Conservation (phyloP, 2,113 vertebrate species). For the Rhabdomys dilectus region DNA sequence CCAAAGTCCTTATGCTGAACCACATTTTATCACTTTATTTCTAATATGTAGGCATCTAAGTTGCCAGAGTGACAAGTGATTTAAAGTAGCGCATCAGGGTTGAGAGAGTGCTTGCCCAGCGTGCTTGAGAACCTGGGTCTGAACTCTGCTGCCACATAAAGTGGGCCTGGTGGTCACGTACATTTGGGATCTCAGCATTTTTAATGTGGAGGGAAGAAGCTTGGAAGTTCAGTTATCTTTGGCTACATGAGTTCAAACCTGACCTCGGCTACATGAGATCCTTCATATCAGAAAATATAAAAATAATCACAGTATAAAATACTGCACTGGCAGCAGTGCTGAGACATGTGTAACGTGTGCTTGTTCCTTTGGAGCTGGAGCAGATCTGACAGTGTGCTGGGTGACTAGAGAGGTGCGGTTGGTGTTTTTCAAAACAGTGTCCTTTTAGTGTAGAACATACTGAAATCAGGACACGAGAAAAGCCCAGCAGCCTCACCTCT, state of each 20-base stretch:
- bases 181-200: neutral
- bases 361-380: fast-evolving
- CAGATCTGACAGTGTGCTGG: neutral
- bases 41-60: neutral
- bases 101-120: too few species aligned
- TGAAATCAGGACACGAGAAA: neutral
- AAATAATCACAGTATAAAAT: neutral
- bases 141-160: neutral
- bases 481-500: neutral
- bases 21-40: fast-evolving
- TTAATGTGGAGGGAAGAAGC: neutral
- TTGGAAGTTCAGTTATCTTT: neutral
- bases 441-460: neutral
- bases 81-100: neutral
- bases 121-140: too few species aligned
- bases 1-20: neutral
- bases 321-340: fast-evolving
- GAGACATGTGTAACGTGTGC: fast-evolving
- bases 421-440: neutral
- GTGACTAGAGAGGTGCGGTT: neutral
- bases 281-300: too few species aligned
- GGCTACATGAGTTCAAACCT: neutral
- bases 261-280: neutral
- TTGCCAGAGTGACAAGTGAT: neutral
- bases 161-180: too few species aligned